phyloP scores from a whole-genome alignment of 2,888 invertebrate species.

The Trachelus troglodyta region DNA sequence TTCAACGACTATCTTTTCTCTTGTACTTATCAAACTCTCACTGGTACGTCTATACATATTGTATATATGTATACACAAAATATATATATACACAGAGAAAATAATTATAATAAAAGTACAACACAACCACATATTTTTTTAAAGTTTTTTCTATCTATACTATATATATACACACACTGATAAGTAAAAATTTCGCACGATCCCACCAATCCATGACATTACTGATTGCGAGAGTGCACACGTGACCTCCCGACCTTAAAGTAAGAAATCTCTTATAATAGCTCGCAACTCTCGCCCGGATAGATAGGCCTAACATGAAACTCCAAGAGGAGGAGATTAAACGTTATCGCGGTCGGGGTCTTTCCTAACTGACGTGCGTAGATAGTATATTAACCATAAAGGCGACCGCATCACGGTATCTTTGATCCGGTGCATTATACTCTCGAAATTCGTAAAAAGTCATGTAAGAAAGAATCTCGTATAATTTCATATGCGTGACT shows the following conservation, averaged over 20 bases:
- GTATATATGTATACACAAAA: no score
- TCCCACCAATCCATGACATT: constrained; percentile 54
- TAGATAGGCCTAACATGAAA: constrained; percentile 35
- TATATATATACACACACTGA: background rate
- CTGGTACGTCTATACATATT: background rate
- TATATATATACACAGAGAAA: background rate
- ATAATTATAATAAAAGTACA: background rate
- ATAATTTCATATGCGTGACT: background rate
- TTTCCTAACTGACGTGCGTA: background rate
- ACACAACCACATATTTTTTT: background rate
- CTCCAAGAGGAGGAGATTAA: constrained; percentile 33
- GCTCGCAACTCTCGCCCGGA: constrained; percentile 29
- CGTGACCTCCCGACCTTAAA: constrained; percentile 39
- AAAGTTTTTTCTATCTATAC: no score
- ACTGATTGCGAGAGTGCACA: constrained; percentile 42
- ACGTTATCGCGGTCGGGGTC: constrained; percentile 39
- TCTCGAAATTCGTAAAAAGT: background rate
- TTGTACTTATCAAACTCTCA: background rate
- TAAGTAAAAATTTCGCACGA: constrained; percentile 39
- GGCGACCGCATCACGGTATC: background rate
- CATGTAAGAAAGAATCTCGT: background rate
- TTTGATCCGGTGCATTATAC: background rate
- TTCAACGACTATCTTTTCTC: background rate
- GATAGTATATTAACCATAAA: background rate
- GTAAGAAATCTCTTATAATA: constrained; percentile 39